Conservation (phyloP, 1,140 invertebrate species). For the Bombus pascuorum region DNA sequence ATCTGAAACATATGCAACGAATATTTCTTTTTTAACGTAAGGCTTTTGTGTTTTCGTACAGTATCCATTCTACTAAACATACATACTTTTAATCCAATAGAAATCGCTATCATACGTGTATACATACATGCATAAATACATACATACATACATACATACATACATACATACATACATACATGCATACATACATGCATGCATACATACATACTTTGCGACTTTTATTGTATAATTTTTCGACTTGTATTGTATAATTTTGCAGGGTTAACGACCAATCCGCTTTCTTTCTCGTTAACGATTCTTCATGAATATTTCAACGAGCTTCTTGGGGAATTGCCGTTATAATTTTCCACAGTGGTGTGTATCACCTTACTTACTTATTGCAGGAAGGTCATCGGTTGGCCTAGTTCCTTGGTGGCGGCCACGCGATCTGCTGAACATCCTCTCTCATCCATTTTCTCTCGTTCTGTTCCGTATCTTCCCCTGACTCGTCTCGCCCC, state of each 20-base stretch:
- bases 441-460: constrained; percentile 27
- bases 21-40: not conserved
- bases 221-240: not conserved
- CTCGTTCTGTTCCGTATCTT: not conserved
- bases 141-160: no score
- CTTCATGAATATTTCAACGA: constrained; percentile 23
- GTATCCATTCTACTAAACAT: not conserved
- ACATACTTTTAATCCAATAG: not conserved
- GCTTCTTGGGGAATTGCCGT: constrained; percentile 40
- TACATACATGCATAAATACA: no score
- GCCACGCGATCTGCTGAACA: constrained; percentile 35
- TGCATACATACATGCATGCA: no score
- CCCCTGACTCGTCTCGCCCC: not conserved
- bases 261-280: constrained; percentile 7
- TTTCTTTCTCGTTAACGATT: not conserved
- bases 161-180: no score
- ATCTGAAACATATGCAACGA: not conserved
- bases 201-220: not conserved
- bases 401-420: constrained; percentile 75
- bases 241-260: not conserved
- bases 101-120: no score
- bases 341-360: constrained; percentile 44
- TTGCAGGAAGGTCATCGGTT: constrained; percentile 75
- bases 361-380: constrained; percentile 53
- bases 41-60: not conserved